Conservation (phyloP, 2,888 invertebrate species). For the Epicampocera succincta region DNA sequence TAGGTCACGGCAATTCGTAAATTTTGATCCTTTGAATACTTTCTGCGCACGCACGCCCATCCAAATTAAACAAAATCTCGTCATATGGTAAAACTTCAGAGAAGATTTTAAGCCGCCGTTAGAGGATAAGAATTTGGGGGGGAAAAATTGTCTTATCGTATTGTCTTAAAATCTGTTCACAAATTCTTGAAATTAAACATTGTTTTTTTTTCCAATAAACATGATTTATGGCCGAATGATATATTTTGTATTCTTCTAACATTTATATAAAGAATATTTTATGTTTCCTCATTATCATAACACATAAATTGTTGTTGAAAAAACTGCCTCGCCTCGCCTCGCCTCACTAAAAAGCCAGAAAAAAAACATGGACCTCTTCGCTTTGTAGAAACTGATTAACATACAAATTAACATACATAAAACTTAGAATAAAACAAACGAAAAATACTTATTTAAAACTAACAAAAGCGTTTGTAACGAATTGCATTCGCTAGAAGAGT, state of each 20-base stretch:
- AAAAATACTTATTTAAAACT: conserved; percentile 29
- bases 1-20: too few relatives aligned
- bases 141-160: too few relatives aligned
- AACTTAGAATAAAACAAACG: conserved; percentile 26
- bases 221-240: conserved; percentile 47
- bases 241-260: background rate
- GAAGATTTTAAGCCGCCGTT: background rate
- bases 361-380: background rate
- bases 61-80: too few relatives aligned
- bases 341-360: too few relatives aligned
- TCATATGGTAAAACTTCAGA: background rate
- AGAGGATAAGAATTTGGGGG: background rate
- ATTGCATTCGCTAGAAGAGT: too few relatives aligned
- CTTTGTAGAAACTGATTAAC: conserved; percentile 44
- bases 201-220: conserved; percentile 11
- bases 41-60: too few relatives aligned
- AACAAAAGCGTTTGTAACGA: conserved; percentile 22
- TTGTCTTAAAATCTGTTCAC: too few relatives aligned
- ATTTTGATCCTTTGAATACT: too few relatives aligned
- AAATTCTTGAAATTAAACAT: background rate
- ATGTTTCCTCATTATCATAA: conserved; percentile 33
- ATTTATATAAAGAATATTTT: conserved; percentile 44
- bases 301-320: conserved; percentile 21
- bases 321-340: conserved; percentile 28
- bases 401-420: conserved; percentile 45